These are phyloP conservation scores for Drosophila persimilis DNA, from an alignment of 1,140 invertebrate genomes.

Conservation along the genomic window DNA sequence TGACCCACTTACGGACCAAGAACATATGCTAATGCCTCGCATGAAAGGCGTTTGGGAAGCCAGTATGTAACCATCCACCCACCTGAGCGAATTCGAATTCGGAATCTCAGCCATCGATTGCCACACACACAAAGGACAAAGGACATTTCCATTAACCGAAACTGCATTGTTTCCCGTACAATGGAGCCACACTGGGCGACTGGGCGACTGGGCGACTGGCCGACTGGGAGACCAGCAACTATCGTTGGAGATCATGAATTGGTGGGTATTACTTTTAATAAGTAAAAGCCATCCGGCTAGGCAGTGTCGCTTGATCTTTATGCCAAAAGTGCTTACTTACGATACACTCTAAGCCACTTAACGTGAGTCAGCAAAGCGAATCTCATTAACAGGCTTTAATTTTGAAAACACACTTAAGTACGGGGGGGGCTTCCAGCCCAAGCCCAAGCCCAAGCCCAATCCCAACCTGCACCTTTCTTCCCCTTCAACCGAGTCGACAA, in stretches of 20 bases:
- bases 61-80: too few relatives aligned
- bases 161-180: background rate
- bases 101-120: conserved; percentile 7
- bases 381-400: conserved; percentile 81
- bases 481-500: conserved; percentile 39
- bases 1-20: conserved; percentile 13
- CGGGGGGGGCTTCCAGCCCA: conserved; percentile 24
- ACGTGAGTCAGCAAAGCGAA: conserved; percentile 80
- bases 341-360: conserved; percentile 78
- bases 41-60: background rate
- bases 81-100: background rate
- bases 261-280: conserved; percentile 73
- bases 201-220: too few relatives aligned
- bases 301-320: conserved; percentile 40
- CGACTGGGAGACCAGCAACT: conserved; percentile 8
- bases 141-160: background rate
- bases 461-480: background rate
- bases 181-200: too few relatives aligned
- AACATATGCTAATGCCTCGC: conserved; percentile 1
- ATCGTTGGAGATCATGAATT: conserved; percentile 34
- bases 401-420: conserved; percentile 80
- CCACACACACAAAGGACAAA: background rate
- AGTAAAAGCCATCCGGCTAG: conserved; percentile 37
- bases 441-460: background rate
- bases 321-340: conserved; percentile 73